These are phyloP conservation scores for Julus scandinavius DNA, from an alignment of 2,888 invertebrate species.

Conservation along the genomic window DNA sequence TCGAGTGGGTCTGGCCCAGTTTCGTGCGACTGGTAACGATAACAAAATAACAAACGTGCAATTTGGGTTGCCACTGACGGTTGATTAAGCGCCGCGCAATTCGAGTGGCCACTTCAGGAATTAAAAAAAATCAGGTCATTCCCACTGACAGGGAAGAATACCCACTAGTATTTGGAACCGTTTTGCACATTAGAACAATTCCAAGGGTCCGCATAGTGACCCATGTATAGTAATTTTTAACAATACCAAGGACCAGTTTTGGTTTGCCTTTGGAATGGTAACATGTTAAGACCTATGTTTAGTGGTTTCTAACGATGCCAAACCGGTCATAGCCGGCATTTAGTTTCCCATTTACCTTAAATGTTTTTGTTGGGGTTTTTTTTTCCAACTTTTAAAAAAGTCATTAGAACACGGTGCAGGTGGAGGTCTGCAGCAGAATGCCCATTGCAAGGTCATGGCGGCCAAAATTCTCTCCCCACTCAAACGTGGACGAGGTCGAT, in stretches of 20 bases:
- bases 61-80: background rate
- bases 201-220: too few species aligned
- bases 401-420: background rate
- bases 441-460: conserved; percentile 33
- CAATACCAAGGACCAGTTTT: too few species aligned
- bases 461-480: background rate
- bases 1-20: conserved; percentile 1
- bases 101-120: background rate
- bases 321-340: background rate
- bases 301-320: background rate
- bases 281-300: too few species aligned
- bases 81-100: background rate
- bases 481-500: background rate
- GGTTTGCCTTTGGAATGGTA: too few species aligned
- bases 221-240: too few species aligned
- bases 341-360: background rate
- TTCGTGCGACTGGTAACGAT: background rate
- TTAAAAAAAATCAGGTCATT: background rate
- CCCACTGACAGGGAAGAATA: background rate
- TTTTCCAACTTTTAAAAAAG: background rate
- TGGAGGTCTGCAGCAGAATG: background rate
- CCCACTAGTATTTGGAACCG: background rate
- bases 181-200: background rate
- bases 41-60: background rate
- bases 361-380: background rate